Evolutionary conservation across 2,113 vertebrate genomes (phyloP).

Genomic region (Zootoca vivipara): DNA sequence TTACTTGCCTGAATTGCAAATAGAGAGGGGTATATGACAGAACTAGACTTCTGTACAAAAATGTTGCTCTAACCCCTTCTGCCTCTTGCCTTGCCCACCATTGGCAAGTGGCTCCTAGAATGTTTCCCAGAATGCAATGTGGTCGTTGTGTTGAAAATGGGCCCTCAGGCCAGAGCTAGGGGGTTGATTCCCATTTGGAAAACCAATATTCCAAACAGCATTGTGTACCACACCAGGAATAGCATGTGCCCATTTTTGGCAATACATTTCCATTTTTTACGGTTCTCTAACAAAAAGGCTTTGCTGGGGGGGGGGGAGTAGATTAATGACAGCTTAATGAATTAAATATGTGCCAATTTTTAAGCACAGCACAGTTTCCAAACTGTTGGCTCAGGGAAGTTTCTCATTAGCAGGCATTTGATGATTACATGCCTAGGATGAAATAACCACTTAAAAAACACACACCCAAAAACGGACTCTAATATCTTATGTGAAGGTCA

Average conservation of each 20-base stretch:
- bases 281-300: not conserved
- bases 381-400: constrained; percentile 67
- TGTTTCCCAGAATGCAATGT: too few species aligned
- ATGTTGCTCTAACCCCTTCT: too few species aligned
- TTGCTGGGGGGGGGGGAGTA: constrained; percentile 37
- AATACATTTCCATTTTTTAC: not conserved
- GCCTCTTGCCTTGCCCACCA: too few species aligned
- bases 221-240: not conserved
- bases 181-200: not conserved
- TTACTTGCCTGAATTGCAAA: too few species aligned
- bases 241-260: constrained; percentile 9
- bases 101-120: too few species aligned
- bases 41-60: too few species aligned
- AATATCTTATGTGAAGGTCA: constrained; percentile 62
- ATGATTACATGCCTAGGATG: constrained; percentile 63
- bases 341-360: constrained; percentile 63
- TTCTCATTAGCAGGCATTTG: constrained; percentile 65
- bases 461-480: not conserved
- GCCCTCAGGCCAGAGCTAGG: not conserved
- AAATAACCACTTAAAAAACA: constrained; percentile 66
- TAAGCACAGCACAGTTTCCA: constrained; percentile 50
- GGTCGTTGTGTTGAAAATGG: too few species aligned
- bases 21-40: too few species aligned
- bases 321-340: constrained; percentile 56
- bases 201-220: not conserved